phyloP scores from a whole-genome alignment of 2,888 invertebrate species.

The Drosophila pegasa region DNA sequence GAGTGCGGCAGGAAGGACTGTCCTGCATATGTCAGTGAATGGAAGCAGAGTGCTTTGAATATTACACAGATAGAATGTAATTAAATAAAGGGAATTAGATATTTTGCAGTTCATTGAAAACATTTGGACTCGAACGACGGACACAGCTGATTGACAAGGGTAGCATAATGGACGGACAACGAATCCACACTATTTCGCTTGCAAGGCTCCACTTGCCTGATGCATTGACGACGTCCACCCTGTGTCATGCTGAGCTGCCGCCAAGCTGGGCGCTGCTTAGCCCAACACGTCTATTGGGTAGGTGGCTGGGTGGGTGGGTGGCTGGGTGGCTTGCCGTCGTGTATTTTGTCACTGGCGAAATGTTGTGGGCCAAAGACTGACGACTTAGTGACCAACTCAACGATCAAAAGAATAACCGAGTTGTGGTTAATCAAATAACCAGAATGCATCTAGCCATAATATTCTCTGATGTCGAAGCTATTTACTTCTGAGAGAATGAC shows the following conservation, averaged over 20 bases:
- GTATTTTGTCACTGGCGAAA: not conserved
- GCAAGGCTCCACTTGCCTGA: slow-evolving; percentile 4
- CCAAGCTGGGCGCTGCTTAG: not conserved
- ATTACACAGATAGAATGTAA: slow-evolving; percentile 35
- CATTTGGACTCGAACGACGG: slow-evolving; percentile 14
- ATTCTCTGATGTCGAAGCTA: slow-evolving; percentile 35
- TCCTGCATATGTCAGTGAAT: slow-evolving; percentile 32
- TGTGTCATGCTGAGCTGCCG: not conserved
- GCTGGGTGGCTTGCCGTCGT: not conserved
- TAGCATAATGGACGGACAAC: slow-evolving; percentile 41
- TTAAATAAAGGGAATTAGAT: slow-evolving; percentile 45
- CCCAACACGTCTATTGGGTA: not conserved
- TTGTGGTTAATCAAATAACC: slow-evolving; percentile 64
- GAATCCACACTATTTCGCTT: slow-evolving; percentile 9
- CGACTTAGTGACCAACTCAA: slow-evolving; percentile 18
- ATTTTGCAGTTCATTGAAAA: slow-evolving; percentile 59
- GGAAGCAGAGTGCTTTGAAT: slow-evolving; percentile 24
- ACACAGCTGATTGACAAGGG: slow-evolving; percentile 59
- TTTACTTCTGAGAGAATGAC: slow-evolving; percentile 33
- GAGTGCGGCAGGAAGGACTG: slow-evolving; percentile 12
- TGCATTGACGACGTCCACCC: not conserved
- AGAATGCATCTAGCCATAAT: slow-evolving; percentile 55
- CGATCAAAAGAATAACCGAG: slow-evolving; percentile 41
- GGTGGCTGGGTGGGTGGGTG: not conserved
- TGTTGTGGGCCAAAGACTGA: slow-evolving; percentile 3